A percentile compares a stretch with the other conserved stretches of the same genome.
phyloP scores from a whole-genome alignment of 2,888 invertebrate species.

The Atherix ibis region DNA sequence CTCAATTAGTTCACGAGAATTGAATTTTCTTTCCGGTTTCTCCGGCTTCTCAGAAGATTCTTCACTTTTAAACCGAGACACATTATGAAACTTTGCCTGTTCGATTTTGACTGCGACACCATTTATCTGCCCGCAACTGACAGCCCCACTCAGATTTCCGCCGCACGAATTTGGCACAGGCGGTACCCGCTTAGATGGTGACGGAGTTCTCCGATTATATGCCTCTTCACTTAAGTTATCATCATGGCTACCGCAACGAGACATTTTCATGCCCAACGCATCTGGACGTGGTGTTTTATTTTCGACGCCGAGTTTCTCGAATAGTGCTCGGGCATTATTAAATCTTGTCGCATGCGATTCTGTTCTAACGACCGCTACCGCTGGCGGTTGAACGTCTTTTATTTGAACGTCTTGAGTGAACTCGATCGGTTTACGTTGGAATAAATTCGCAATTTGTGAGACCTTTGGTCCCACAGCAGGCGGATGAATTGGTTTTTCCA shows the following conservation, averaged over 20 bases:
- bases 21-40: slow-evolving; percentile 67
- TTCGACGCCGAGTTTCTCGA: slow-evolving; percentile 74
- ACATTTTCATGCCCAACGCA: slow-evolving; percentile 24
- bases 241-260: slow-evolving; percentile 30
- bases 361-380: slow-evolving; percentile 64
- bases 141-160: slow-evolving; percentile 31
- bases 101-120: slow-evolving; percentile 35
- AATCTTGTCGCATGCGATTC: slow-evolving; percentile 83
- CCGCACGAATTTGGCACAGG: slow-evolving; percentile 19
- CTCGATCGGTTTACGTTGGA: slow-evolving; percentile 55
- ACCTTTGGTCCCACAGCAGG: slow-evolving; percentile 60
- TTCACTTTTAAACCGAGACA: slow-evolving; percentile 42
- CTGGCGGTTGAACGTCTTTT: slow-evolving; percentile 34
- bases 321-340: slow-evolving; percentile 79
- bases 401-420: slow-evolving; percentile 18
- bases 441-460: slow-evolving; percentile 81
- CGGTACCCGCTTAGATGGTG: slow-evolving; percentile 14
- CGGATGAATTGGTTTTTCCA: slow-evolving; percentile 44
- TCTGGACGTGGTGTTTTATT: slow-evolving; percentile 34
- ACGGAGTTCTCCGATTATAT: slow-evolving; percentile 29
- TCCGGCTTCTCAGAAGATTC: slow-evolving; percentile 51
- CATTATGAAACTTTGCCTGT: slow-evolving; percentile 23
- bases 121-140: slow-evolving; percentile 26
- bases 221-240: slow-evolving; percentile 29
- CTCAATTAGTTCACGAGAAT: slow-evolving; percentile 73